Percentiles rank a stretch among this genome's conserved stretches.
Evolutionary conservation across 2,113 vertebrate genomes (phyloP).

Genomic region (Hippocampus comes): DNA sequence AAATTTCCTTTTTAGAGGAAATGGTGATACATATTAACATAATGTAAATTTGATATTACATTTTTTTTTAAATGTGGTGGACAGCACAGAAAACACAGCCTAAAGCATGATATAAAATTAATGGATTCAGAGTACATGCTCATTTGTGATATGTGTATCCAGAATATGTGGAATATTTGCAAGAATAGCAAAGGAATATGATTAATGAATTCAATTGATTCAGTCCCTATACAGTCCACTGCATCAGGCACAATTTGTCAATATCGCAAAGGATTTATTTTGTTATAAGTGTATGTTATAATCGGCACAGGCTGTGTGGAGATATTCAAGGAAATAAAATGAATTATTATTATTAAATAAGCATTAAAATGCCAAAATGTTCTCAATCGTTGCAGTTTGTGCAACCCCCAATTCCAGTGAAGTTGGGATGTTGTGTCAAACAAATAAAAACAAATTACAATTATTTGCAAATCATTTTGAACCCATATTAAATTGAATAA

Average conservation of each 20-base stretch:
- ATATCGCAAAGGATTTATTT: not conserved
- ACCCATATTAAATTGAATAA: too few species aligned
- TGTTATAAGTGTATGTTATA: not conserved
- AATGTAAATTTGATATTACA: not conserved
- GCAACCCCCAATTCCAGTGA: too few species aligned
- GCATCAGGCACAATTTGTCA: not conserved
- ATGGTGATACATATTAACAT: not conserved
- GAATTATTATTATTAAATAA: not conserved
- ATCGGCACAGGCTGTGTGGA: not conserved
- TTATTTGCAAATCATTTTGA: too few species aligned
- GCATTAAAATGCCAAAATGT: not conserved
- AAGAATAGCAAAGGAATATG: not conserved
- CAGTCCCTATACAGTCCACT: not conserved
- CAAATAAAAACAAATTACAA: too few species aligned
- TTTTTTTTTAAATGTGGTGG: not conserved
- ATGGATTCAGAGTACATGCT: not conserved
- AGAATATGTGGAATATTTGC: not conserved
- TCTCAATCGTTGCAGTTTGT: not conserved
- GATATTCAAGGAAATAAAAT: not conserved
- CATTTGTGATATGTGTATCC: not conserved
- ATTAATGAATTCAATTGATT: not conserved
- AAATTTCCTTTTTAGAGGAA: slow-evolving; percentile 2
- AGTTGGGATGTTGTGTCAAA: too few species aligned
- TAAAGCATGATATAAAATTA: not conserved
- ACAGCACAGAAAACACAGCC: not conserved